A percentile compares a stretch with the other conserved stretches of the same genome.
Conservation (phyloP, 2,113 vertebrate species). For the Chitala chitala region DNA sequence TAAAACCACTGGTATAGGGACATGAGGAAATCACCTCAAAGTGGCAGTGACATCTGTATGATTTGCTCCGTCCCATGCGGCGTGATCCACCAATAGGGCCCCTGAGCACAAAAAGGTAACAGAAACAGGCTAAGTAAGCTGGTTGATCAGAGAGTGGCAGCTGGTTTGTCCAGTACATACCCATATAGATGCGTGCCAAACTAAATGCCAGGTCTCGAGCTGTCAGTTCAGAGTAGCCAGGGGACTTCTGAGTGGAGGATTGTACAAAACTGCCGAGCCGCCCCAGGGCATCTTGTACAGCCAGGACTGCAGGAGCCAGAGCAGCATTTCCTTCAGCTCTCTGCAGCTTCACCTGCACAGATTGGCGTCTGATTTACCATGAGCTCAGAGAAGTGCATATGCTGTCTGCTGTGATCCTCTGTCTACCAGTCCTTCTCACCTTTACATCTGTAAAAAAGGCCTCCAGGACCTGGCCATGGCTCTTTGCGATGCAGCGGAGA, state of each 20-base stretch:
- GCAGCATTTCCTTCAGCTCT: conserved; percentile 28
- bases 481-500: conserved; percentile 61
- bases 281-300: conserved; percentile 35
- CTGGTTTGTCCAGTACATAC: conserved; percentile 39
- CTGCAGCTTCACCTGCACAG: conserved; percentile 54
- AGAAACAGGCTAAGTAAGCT: neutral
- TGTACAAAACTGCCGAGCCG: conserved; percentile 34
- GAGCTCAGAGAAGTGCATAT: neutral
- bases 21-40: conserved; percentile 49
- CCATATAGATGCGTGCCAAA: conserved; percentile 65
- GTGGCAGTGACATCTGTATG: conserved; percentile 53
- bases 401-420: neutral
- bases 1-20: neutral
- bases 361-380: neutral
- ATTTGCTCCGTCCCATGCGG: conserved; percentile 54
- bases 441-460: conserved; percentile 59
- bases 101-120: conserved; percentile 51
- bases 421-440: conserved; percentile 46
- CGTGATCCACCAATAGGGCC: conserved; percentile 67
- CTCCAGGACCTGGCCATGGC: conserved; percentile 57
- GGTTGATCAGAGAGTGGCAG: neutral
- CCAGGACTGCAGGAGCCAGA: conserved; percentile 42
- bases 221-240: conserved; percentile 57
- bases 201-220: conserved; percentile 72
- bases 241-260: conserved; percentile 43